These are phyloP conservation scores for Pleuronectes platessa DNA, from an alignment of 2,113 vertebrate genomes.

Conservation along the genomic window DNA sequence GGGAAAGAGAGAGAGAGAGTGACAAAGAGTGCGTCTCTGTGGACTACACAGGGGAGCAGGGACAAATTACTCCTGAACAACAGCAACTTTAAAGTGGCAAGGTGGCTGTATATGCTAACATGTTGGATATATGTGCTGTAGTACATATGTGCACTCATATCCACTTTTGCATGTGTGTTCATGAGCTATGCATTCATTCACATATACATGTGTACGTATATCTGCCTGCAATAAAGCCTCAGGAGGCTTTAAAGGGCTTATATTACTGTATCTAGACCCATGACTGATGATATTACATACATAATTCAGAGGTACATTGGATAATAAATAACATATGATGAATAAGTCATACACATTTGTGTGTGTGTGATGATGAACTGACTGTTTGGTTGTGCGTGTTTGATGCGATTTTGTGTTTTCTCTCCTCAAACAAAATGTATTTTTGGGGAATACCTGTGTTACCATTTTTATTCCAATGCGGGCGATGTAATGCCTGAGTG, in stretches of 20 bases:
- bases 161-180: constrained; percentile 2
- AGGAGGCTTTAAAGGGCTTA: constrained; percentile 49
- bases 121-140: constrained; percentile 11
- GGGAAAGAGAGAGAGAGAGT: constrained; percentile 2
- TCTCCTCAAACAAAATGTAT: constrained; percentile 5
- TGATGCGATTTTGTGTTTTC: not conserved
- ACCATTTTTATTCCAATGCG: not conserved
- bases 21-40: constrained; percentile 38
- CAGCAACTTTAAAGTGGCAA: constrained; percentile 44
- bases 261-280: constrained; percentile 57
- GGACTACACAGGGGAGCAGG: constrained; percentile 31
- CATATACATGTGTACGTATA: not conserved
- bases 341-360: constrained; percentile 66
- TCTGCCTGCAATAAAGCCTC: constrained; percentile 30
- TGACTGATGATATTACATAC: constrained; percentile 71
- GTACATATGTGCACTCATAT: constrained; percentile 1
- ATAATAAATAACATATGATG: constrained; percentile 74
- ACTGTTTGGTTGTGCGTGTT: not conserved
- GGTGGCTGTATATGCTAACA: constrained; percentile 37
- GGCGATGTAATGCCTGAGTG: not conserved
- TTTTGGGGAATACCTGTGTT: constrained; percentile 3
- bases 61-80: constrained; percentile 65
- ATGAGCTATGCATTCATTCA: not conserved
- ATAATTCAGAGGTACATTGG: constrained; percentile 70
- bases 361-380: constrained; percentile 49